phyloP scores from a whole-genome alignment of 2,888 invertebrate genomes.

The Tineola bisselliella region DNA sequence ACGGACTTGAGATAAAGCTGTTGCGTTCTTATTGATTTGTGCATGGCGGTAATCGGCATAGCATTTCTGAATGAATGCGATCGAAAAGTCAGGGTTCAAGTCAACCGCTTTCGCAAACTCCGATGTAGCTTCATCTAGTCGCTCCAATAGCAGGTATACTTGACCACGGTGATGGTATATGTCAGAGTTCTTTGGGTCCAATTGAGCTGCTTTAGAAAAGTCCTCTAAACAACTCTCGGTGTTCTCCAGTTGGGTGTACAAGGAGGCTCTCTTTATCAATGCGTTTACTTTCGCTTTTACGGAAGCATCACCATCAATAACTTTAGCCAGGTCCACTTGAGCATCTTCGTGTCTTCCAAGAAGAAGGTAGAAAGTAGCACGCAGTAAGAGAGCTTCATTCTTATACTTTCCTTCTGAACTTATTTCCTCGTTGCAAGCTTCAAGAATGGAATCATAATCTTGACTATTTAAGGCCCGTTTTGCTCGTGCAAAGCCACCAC shows the following conservation, averaged over 20 bases:
- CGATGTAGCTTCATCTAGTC: slow-evolving; percentile 79
- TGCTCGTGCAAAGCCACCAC: slow-evolving; percentile 76
- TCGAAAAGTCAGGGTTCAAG: slow-evolving; percentile 84
- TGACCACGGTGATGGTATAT: slow-evolving; percentile 94
- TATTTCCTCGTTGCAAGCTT: slow-evolving; percentile 83
- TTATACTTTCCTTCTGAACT: slow-evolving; percentile 71
- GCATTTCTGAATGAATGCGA: slow-evolving; percentile 90
- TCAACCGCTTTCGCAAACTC: slow-evolving; percentile 87
- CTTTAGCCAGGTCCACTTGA: slow-evolving; percentile 74
- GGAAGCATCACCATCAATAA: slow-evolving; percentile 73
- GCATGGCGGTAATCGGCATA: slow-evolving; percentile 86
- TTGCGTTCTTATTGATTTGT: slow-evolving; percentile 68
- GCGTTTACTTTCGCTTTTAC: slow-evolving; percentile 81
- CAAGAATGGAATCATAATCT: slow-evolving; percentile 80
- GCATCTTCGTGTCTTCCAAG: slow-evolving; percentile 80
- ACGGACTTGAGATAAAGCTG: slow-evolving; percentile 72
- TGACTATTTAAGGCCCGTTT: slow-evolving; percentile 74
- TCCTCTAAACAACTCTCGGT: slow-evolving; percentile 79
- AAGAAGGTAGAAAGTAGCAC: slow-evolving; percentile 85
- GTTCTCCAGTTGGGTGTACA: slow-evolving; percentile 82
- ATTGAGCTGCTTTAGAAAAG: slow-evolving; percentile 78
- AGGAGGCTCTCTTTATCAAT: slow-evolving; percentile 86
- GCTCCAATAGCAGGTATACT: slow-evolving; percentile 84
- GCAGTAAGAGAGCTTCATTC: slow-evolving; percentile 78
- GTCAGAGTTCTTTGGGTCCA: slow-evolving; percentile 85